Evolutionary conservation across 2,888 invertebrate genomes (phyloP).

Genomic region (Drosophila paranaensis): DNA sequence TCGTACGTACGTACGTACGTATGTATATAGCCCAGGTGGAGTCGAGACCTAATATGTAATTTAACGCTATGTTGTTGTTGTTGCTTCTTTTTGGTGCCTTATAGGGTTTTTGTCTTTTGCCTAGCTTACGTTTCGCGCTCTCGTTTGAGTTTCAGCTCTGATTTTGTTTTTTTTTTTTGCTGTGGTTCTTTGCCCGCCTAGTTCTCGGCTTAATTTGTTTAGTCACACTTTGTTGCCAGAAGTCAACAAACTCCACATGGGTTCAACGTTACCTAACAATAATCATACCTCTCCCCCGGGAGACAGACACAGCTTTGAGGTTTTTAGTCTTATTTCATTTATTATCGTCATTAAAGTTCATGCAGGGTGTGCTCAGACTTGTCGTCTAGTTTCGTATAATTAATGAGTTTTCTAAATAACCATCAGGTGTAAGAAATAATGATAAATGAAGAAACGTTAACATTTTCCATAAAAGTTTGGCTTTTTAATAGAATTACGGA

Average conservation of each 20-base stretch:
- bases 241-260: slow-evolving; percentile 77
- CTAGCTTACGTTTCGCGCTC: slow-evolving; percentile 37
- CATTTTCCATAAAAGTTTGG: background rate
- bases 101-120: slow-evolving; percentile 39
- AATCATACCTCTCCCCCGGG: slow-evolving; percentile 41
- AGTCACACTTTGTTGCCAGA: slow-evolving; percentile 78
- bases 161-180: background rate
- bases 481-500: background rate
- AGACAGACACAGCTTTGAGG: slow-evolving; percentile 10
- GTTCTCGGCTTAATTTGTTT: slow-evolving; percentile 74
- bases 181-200: slow-evolving; percentile 29
- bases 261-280: slow-evolving; percentile 63
- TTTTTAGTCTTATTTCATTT: slow-evolving; percentile 42
- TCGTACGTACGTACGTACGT: background rate
- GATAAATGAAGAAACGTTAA: background rate
- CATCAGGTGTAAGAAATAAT: slow-evolving; percentile 17
- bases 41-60: slow-evolving; percentile 67
- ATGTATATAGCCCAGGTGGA: slow-evolving; percentile 26
- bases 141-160: slow-evolving; percentile 44
- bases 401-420: slow-evolving; percentile 49
- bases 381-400: slow-evolving; percentile 64
- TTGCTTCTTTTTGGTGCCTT: slow-evolving; percentile 41
- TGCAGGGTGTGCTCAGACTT: slow-evolving; percentile 48
- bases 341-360: slow-evolving; percentile 60
- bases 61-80: slow-evolving; percentile 57